Conservation (phyloP, 2,113 vertebrate species). For the Pluvialis apricaria region DNA sequence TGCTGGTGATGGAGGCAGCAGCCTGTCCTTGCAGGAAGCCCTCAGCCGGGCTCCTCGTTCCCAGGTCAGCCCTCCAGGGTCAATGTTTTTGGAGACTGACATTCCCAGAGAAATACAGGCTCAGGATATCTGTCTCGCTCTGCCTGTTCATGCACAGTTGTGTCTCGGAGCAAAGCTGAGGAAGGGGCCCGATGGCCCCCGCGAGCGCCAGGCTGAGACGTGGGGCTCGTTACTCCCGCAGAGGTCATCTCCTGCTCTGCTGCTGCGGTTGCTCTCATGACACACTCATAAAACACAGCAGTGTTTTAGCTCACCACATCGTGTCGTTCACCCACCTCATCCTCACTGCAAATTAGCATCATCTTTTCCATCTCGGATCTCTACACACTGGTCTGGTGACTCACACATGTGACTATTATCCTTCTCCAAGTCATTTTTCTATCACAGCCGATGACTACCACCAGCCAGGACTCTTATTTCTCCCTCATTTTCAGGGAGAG, state of each 20-base stretch:
- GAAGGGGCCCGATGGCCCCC: background rate
- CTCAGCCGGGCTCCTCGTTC: background rate
- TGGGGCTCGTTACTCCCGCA: background rate
- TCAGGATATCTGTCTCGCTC: background rate
- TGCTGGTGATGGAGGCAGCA: background rate
- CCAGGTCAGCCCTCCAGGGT: background rate
- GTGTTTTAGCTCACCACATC: background rate
- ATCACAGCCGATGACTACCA: background rate
- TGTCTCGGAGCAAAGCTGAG: background rate
- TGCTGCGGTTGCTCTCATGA: background rate
- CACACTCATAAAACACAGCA: background rate
- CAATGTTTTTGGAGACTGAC: background rate
- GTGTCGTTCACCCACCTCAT: background rate
- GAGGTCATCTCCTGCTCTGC: background rate
- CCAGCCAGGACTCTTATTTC: background rate
- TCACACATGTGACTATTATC: background rate
- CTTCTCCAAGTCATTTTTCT: background rate
- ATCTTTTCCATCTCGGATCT: background rate
- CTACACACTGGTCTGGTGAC: background rate
- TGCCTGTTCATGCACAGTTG: background rate
- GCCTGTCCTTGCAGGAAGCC: background rate
- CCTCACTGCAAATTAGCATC: background rate
- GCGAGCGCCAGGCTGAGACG: too few relatives aligned
- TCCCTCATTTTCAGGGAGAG: background rate
- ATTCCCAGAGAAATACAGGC: background rate